Percentiles rank a stretch among this genome's conserved stretches.
Evolutionary conservation across 2,797 vertebrate genomes (phyloP).

Genomic region (Melanotaenia maccullochi): DNA sequence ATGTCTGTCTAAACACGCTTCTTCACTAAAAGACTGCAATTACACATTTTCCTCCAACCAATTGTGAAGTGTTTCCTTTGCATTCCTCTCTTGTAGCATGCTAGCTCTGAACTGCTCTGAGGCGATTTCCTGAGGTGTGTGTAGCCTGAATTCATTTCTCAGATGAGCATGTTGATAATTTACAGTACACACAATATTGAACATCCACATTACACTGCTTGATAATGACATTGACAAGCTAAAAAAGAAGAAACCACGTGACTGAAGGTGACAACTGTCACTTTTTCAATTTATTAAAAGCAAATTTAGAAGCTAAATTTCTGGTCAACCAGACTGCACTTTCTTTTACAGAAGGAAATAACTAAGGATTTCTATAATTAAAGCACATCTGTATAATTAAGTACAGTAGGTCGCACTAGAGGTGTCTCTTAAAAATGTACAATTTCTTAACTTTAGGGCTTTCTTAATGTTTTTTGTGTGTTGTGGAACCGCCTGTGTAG

Average conservation of each 20-base stretch:
- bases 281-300: no score
- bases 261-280: background rate
- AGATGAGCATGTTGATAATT: no score
- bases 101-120: background rate
- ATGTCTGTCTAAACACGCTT: background rate
- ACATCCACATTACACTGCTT: background rate
- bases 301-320: background rate
- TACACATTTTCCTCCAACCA: background rate
- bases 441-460: slow-evolving; percentile 8
- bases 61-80: background rate
- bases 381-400: background rate
- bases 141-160: background rate
- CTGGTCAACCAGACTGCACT: background rate
- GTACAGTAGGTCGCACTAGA: background rate
- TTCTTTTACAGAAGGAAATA: background rate
- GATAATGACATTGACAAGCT: background rate
- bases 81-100: background rate
- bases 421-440: background rate
- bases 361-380: background rate
- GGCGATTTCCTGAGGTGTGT: background rate
- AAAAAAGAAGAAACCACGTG: background rate
- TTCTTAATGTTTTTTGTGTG: background rate
- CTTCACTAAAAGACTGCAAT: no score
- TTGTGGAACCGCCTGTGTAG: background rate
- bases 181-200: background rate